These are phyloP conservation scores for Leucoptera coffeella DNA, from an alignment of 2,888 invertebrate genomes.

Conservation along the genomic window DNA sequence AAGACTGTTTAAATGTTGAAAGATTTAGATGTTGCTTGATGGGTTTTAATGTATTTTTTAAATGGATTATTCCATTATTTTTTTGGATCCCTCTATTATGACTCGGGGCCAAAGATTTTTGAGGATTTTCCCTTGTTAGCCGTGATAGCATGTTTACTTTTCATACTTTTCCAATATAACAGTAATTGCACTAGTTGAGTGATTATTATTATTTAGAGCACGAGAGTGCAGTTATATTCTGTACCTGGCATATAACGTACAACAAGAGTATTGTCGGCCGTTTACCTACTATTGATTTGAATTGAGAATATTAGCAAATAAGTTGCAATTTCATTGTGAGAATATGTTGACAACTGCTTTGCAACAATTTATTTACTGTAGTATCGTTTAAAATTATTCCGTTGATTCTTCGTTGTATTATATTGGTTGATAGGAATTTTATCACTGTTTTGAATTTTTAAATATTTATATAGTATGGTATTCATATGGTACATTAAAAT, in stretches of 20 bases:
- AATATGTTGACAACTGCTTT: slow-evolving; percentile 11
- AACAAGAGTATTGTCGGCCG: slow-evolving; percentile 13
- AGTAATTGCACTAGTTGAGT: too few species aligned
- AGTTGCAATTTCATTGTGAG: slow-evolving; percentile 10
- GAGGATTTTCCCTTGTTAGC: slow-evolving; percentile 14
- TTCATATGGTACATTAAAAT: slow-evolving; percentile 50
- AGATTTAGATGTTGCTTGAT: too few species aligned
- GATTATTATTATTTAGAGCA: too few species aligned
- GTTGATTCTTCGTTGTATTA: slow-evolving; percentile 32
- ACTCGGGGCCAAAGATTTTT: slow-evolving; percentile 43
- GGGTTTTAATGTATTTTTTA: too few species aligned
- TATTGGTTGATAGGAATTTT: slow-evolving; percentile 51
- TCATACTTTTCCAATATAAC: too few species aligned
- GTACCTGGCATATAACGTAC: slow-evolving; percentile 38
- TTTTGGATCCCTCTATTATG: slow-evolving; percentile 22
- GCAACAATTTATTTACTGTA: slow-evolving; percentile 14
- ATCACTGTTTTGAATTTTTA: slow-evolving; percentile 56
- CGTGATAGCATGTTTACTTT: too few species aligned
- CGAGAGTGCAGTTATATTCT: too few species aligned
- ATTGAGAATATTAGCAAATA: slow-evolving; percentile 12
- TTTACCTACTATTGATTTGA: too few species aligned
- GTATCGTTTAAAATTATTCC: slow-evolving; percentile 32
- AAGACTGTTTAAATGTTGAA: too few species aligned
- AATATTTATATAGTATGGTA: slow-evolving; percentile 53
- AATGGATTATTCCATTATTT: slow-evolving; percentile 26